phyloP scores from a whole-genome alignment of 2,113 vertebrate genomes.

The Malaclemys terrapin region DNA sequence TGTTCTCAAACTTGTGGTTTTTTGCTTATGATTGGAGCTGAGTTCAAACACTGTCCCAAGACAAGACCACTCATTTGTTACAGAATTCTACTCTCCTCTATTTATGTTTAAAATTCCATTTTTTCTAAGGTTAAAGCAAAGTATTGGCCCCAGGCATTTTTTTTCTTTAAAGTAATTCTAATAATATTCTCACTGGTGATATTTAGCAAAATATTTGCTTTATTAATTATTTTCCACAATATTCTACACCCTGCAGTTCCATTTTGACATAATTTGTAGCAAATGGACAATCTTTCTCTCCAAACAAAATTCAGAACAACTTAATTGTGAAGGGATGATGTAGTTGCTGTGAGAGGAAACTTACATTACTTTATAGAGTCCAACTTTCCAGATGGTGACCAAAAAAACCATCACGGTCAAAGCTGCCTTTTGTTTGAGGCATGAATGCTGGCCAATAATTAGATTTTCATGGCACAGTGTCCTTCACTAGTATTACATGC shows the following conservation, averaged over 20 bases:
- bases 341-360: background rate
- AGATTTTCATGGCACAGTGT: background rate
- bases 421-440: background rate
- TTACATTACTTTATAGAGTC: background rate
- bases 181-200: background rate
- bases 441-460: background rate
- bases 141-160: background rate
- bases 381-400: background rate
- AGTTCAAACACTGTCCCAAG: background rate
- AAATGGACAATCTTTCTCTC: background rate
- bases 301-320: background rate
- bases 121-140: background rate
- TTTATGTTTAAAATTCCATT: rapidly evolving
- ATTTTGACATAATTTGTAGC: rapidly evolving
- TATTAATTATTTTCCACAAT: background rate
- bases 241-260: background rate
- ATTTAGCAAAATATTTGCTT: background rate
- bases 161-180: background rate
- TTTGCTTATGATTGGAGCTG: background rate
- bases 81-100: background rate
- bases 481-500: rapidly evolving
- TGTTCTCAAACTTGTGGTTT: background rate
- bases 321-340: background rate
- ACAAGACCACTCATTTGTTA: background rate
- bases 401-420: background rate